A percentile compares a stretch with the other conserved stretches of the same genome.
These are phyloP conservation scores for Probaryconus sp. DNA, from an alignment of 1,140 invertebrate species.

Conservation along the genomic window DNA sequence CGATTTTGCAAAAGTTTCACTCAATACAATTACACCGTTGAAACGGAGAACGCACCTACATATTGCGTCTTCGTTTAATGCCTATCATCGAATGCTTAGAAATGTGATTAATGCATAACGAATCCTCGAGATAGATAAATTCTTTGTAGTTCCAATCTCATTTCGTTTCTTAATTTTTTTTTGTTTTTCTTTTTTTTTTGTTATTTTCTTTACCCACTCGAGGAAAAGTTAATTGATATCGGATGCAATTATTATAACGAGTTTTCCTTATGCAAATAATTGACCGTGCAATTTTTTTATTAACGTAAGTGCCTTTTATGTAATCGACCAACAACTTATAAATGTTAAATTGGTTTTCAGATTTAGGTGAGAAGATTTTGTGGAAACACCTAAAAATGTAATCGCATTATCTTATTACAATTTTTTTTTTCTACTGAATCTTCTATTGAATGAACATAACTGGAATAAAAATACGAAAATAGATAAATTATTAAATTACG, in stretches of 20 bases:
- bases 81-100: conserved; percentile 16
- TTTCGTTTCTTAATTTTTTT: background rate
- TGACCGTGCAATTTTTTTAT: background rate
- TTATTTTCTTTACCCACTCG: background rate
- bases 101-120: background rate
- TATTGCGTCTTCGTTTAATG: conserved; percentile 19
- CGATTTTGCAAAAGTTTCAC: conserved; percentile 19
- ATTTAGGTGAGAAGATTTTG: too few relatives aligned
- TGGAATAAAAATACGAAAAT: too few relatives aligned
- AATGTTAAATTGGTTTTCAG: too few relatives aligned
- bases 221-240: conserved; percentile 13
- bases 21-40: conserved; percentile 39
- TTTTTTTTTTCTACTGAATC: too few relatives aligned
- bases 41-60: conserved; percentile 9
- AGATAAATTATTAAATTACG: too few relatives aligned
- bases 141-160: background rate
- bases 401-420: too few relatives aligned
- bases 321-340: too few relatives aligned
- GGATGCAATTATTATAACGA: conserved; percentile 7
- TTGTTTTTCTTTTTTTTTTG: conserved; percentile 9
- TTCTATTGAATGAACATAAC: too few relatives aligned
- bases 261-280: conserved; percentile 2
- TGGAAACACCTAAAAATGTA: too few relatives aligned
- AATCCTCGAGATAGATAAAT: too few relatives aligned
- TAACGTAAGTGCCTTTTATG: too few relatives aligned